Evolutionary conservation across 2,888 invertebrate genomes (phyloP).

Genomic region (Hypomecis atomaria): DNA sequence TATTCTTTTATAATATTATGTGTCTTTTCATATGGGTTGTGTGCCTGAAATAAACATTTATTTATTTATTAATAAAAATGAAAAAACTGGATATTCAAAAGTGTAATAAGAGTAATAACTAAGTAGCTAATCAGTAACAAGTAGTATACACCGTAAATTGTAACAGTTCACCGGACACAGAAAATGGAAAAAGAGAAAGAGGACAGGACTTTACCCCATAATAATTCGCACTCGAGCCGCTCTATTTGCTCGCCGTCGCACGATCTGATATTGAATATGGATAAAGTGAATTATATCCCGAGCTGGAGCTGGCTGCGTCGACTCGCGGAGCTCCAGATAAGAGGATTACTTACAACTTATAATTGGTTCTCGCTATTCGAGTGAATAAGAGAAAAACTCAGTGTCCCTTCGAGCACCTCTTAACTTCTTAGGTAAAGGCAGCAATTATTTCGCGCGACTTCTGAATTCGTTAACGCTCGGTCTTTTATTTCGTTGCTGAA

Average conservation of each 20-base stretch:
- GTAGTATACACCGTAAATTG: conserved; percentile 58
- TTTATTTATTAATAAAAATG: too few species aligned
- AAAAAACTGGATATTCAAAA: too few species aligned
- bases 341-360: conserved; percentile 83
- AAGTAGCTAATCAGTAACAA: too few species aligned
- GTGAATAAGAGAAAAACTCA: conserved; percentile 71
- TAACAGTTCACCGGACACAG: conserved; percentile 68
- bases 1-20: too few species aligned
- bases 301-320: conserved; percentile 73
- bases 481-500: conserved; percentile 26
- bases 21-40: too few species aligned
- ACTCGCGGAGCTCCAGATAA: conserved; percentile 73
- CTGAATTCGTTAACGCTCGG: conserved; percentile 56
- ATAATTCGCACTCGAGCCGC: conserved; percentile 82
- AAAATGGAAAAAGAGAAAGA: conserved; percentile 74
- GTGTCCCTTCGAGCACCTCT: conserved; percentile 65
- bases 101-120: too few species aligned
- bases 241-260: conserved; percentile 80
- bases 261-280: conserved; percentile 84
- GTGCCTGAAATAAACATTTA: too few species aligned
- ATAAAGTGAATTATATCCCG: conserved; percentile 82
- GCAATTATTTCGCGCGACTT: conserved; percentile 50
- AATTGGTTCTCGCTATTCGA: conserved; percentile 79
- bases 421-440: conserved; percentile 60
- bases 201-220: conserved; percentile 78